These are phyloP conservation scores for Laterallus jamaicensis DNA, from an alignment of 2,113 vertebrate species.

Conservation along the genomic window DNA sequence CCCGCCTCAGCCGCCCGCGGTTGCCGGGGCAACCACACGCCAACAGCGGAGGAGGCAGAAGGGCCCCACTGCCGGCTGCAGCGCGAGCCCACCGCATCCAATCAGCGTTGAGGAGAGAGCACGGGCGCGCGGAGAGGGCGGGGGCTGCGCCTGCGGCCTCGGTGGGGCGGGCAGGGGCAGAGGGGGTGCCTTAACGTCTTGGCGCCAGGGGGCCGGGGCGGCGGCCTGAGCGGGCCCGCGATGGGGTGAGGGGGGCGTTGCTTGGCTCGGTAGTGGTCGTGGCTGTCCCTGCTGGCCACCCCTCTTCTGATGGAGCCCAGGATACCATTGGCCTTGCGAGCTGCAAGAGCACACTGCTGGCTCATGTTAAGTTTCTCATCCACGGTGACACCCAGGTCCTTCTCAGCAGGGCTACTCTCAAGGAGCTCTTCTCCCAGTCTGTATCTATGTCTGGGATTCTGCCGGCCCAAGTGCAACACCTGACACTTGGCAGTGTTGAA, in stretches of 20 bases:
- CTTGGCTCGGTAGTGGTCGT: accelerated
- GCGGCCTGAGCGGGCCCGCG: neutral
- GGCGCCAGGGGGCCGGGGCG: accelerated
- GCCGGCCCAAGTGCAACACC: no score
- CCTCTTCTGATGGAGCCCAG: no score
- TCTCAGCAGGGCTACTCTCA: no score
- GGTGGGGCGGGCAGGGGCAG: accelerated
- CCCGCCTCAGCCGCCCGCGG: accelerated
- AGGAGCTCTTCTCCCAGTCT: no score
- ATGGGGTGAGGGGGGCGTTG: accelerated
- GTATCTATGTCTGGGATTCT: no score
- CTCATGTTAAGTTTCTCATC: no score
- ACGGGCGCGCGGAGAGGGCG: no score
- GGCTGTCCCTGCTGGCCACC: no score
- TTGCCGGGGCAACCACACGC: neutral
- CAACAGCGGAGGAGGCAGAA: accelerated
- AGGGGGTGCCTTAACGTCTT: accelerated
- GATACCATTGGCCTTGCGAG: no score
- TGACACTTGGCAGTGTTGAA: no score
- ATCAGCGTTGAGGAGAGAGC: neutral
- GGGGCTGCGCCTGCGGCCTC: neutral
- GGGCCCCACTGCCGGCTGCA: neutral
- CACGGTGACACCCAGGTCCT: no score
- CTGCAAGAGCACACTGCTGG: no score
- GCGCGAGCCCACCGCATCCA: neutral